Evolutionary conservation across 2,113 vertebrate species (phyloP).

Genomic region (Eurypyga helias): DNA sequence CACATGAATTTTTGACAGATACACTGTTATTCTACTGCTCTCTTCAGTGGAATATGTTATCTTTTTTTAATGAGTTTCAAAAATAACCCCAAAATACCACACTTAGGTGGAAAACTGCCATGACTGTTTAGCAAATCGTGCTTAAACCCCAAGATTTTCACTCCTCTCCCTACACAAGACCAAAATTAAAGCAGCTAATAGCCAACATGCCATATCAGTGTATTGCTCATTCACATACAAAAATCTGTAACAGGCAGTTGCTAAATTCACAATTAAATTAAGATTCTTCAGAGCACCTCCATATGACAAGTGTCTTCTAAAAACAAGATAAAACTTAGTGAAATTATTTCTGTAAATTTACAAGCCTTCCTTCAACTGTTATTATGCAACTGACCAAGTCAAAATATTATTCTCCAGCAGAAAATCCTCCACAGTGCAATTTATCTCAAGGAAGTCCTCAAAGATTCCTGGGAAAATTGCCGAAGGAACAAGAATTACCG

Average conservation of each 20-base stretch:
- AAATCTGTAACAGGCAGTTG: neutral
- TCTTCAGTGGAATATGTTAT: neutral
- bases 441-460: neutral
- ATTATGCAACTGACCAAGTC: neutral
- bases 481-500: neutral
- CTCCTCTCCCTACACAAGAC: neutral
- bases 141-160: neutral
- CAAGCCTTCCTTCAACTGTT: neutral
- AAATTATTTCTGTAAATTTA: neutral
- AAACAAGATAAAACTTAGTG: neutral
- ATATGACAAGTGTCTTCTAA: neutral
- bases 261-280: neutral
- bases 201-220: fast-evolving
- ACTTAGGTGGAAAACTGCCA: neutral
- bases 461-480: neutral
- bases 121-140: neutral
- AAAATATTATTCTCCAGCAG: neutral
- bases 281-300: neutral
- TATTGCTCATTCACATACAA: neutral
- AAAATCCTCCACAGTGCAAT: neutral
- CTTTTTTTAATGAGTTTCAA: neutral
- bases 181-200: neutral
- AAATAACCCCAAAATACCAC: neutral
- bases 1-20: conserved; percentile 26
- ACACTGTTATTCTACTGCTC: neutral